Evolutionary conservation across 2,797 vertebrate genomes (phyloP).

Genomic region (Amblyraja radiata): DNA sequence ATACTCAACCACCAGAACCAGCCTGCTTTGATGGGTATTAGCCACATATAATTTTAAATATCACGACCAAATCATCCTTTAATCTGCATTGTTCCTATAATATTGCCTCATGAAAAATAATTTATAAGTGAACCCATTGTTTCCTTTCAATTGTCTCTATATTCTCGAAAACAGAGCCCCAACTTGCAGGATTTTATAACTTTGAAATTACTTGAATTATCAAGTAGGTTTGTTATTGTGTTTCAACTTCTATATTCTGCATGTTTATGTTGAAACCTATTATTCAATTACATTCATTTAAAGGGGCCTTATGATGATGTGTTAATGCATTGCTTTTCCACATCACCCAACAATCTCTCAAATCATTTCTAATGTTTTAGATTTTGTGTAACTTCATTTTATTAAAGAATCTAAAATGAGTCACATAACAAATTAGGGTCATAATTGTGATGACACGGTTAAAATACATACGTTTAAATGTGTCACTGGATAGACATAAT

Average conservation of each 20-base stretch:
- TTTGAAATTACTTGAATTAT: not conserved
- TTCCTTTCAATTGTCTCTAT: not conserved
- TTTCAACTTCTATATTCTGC: not conserved
- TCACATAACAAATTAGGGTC: not conserved
- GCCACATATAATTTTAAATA: not conserved
- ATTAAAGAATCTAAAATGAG: not conserved
- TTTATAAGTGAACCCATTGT: not conserved
- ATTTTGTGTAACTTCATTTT: not conserved
- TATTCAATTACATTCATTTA: not conserved
- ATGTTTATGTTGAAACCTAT: not conserved
- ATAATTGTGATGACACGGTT: not conserved
- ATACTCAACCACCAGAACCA: not conserved
- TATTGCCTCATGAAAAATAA: not conserved
- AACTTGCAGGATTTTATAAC: not conserved
- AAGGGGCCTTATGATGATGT: not conserved
- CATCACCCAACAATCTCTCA: not conserved
- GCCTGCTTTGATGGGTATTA: not conserved
- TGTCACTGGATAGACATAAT: not conserved
- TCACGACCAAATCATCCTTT: not conserved
- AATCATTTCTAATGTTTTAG: not conserved
- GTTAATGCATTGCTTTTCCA: not conserved
- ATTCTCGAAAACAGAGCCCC: not conserved
- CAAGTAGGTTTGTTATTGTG: not conserved
- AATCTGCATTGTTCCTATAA: not conserved
- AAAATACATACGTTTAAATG: not conserved